Evolutionary conservation across 1,140 invertebrate species (phyloP).

Genomic region (Ladona fulva): DNA sequence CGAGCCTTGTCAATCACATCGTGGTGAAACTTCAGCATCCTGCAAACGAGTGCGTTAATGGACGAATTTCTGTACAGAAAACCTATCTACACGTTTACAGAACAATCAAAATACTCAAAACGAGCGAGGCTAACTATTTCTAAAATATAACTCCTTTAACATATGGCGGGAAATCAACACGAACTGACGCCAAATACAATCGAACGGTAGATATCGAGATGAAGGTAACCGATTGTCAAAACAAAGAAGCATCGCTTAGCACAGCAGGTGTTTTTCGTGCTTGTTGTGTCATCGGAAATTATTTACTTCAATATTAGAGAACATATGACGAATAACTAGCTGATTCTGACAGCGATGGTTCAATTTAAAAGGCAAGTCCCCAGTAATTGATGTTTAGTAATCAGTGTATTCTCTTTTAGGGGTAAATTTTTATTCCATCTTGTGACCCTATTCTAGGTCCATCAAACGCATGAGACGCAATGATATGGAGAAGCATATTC

Average conservation of each 20-base stretch:
- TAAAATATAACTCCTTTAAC: too few relatives aligned
- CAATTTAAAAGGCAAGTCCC: not conserved
- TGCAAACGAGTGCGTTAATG: too few relatives aligned
- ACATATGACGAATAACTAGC: not conserved
- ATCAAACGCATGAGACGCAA: constrained; percentile 4
- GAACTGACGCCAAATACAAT: not conserved
- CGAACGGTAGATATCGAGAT: not conserved
- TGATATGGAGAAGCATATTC: not conserved
- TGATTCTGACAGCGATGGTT: not conserved
- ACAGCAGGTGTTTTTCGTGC: constrained; percentile 24
- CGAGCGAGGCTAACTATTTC: too few relatives aligned
- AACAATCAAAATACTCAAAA: too few relatives aligned
- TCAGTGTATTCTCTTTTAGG: not conserved
- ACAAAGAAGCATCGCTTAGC: constrained; percentile 19
- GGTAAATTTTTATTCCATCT: constrained; percentile 22
- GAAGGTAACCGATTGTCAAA: not conserved
- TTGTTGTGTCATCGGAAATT: constrained; percentile 19
- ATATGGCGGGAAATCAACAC: not conserved
- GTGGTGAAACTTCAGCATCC: too few relatives aligned
- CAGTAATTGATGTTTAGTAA: not conserved
- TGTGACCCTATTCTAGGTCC: constrained; percentile 23
- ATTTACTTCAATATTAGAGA: not conserved
- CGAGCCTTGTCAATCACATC: too few relatives aligned
- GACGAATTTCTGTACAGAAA: too few relatives aligned
- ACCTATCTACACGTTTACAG: too few relatives aligned